A percentile compares a stretch with the other conserved stretches of the same genome.
phyloP scores from a whole-genome alignment of 2,113 vertebrate species.

The Lota lota region DNA sequence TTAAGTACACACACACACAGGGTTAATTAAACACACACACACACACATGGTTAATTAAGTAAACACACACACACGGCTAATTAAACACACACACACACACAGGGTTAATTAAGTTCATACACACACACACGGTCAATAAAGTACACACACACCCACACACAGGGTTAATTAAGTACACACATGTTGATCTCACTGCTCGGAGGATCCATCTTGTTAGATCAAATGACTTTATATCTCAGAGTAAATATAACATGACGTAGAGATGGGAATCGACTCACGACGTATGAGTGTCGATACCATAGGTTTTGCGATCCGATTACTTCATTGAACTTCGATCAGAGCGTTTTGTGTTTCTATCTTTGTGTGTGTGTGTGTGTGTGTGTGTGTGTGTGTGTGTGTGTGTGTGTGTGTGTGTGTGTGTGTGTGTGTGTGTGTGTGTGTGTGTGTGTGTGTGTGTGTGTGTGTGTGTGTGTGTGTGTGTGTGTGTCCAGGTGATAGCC shows the following conservation, averaged over 20 bases:
- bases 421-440: background rate
- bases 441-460: conserved; percentile 1
- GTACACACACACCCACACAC: background rate
- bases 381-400: too few species aligned
- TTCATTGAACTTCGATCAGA: too few species aligned
- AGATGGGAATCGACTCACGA: too few species aligned
- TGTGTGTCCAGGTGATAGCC: background rate
- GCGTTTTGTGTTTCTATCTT: too few species aligned
- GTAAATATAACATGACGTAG: too few species aligned
- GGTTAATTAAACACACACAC: background rate
- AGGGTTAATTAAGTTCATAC: background rate
- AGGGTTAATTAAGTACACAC: background rate
- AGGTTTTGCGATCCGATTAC: too few species aligned
- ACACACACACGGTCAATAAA: background rate
- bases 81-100: background rate
- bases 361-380: too few species aligned
- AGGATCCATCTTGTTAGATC: too few species aligned
- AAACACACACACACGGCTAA: background rate
- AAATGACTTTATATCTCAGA: too few species aligned
- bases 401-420: too few species aligned
- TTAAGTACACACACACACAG: background rate
- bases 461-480: conserved; percentile 4
- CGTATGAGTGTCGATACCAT: too few species aligned
- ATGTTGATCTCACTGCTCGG: too few species aligned
- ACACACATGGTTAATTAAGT: background rate